Percentiles rank a stretch among this genome's conserved stretches.
These are phyloP conservation scores for Heliconius nattereri DNA, from an alignment of 1,140 invertebrate genomes.

Conservation along the genomic window DNA sequence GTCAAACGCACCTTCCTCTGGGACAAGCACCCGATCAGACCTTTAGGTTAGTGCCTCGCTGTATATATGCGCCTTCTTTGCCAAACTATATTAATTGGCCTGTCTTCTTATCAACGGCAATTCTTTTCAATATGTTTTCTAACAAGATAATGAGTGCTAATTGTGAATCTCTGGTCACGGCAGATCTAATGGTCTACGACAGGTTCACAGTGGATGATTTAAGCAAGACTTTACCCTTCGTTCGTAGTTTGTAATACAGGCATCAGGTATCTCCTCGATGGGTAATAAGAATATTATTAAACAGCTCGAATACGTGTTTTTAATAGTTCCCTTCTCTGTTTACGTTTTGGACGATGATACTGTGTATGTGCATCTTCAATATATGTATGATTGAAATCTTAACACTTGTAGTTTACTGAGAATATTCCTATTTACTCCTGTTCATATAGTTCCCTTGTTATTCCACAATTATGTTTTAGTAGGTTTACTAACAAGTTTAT, in stretches of 20 bases:
- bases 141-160: slow-evolving; percentile 39
- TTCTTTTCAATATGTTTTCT: slow-evolving; percentile 36
- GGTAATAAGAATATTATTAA: slow-evolving; percentile 33
- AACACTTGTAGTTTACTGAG: neutral
- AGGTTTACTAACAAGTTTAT: neutral
- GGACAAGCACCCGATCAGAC: slow-evolving; percentile 93
- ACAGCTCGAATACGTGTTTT: slow-evolving; percentile 10
- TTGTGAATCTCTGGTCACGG: slow-evolving; percentile 58
- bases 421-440: neutral
- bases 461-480: neutral
- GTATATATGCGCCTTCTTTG: slow-evolving; percentile 60
- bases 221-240: slow-evolving; percentile 78
- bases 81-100: slow-evolving; percentile 59
- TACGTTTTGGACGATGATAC: neutral
- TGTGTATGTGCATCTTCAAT: slow-evolving; percentile 4
- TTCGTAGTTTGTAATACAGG: slow-evolving; percentile 76
- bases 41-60: slow-evolving; percentile 84
- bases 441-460: neutral
- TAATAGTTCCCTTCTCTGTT: slow-evolving; percentile 14
- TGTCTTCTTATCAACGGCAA: slow-evolving; percentile 43
- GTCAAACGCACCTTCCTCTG: slow-evolving; percentile 93
- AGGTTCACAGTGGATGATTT: slow-evolving; percentile 75
- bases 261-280: slow-evolving; percentile 56
- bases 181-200: slow-evolving; percentile 78
- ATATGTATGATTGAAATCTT: neutral